phyloP scores from a whole-genome alignment of 2,888 invertebrate species.

The Muscina levida region DNA sequence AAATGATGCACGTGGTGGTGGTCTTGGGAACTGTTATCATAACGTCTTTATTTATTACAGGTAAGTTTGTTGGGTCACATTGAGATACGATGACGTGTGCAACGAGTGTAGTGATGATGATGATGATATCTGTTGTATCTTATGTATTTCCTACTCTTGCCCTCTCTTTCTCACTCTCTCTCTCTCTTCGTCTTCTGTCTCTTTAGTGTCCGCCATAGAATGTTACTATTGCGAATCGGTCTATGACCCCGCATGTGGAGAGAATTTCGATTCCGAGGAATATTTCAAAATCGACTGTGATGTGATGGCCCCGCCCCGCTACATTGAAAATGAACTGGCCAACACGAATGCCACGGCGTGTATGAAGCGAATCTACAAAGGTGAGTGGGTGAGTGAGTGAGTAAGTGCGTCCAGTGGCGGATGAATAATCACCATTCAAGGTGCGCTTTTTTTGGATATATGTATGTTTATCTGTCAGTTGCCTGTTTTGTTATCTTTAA shows the following conservation, averaged over 20 bases:
- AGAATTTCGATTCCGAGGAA: slow-evolving; percentile 73
- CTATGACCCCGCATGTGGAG: slow-evolving; percentile 73
- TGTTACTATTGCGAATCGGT: slow-evolving; percentile 78
- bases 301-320: slow-evolving; percentile 74
- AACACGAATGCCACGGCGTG: slow-evolving; percentile 76
- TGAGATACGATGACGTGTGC: neutral
- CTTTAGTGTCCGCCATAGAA: slow-evolving; percentile 74
- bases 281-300: slow-evolving; percentile 76
- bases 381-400: slow-evolving; percentile 68
- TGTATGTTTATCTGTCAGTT: too few species aligned
- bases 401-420: too few species aligned
- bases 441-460: neutral
- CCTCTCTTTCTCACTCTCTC: neutral
- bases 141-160: neutral
- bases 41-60: slow-evolving; percentile 40
- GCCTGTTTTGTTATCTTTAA: slow-evolving; percentile 10
- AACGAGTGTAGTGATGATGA: neutral
- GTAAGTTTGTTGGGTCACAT: slow-evolving; percentile 42
- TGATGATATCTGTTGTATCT: neutral
- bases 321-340: slow-evolving; percentile 71
- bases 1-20: slow-evolving; percentile 27
- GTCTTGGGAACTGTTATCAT: slow-evolving; percentile 4
- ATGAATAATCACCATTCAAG: neutral
- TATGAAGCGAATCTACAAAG: slow-evolving; percentile 75
- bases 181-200: neutral